Evolutionary conservation across 2,797 vertebrate genomes (phyloP).

Genomic region (Cynodonichthys magdalenae): DNA sequence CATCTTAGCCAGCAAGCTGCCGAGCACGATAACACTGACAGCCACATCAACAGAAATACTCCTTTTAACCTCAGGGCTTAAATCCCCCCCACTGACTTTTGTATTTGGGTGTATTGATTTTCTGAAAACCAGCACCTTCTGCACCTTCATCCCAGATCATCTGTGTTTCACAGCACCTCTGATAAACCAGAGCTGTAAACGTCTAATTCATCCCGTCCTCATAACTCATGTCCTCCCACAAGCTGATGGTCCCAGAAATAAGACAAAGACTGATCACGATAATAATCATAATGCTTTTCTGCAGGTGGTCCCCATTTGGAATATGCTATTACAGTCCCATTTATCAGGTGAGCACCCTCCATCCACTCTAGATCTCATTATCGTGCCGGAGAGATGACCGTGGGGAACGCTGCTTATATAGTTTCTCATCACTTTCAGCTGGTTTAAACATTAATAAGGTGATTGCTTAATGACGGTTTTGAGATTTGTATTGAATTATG

Average conservation of each 20-base stretch:
- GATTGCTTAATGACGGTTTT: conserved; percentile 57
- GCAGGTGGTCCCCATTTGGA: conserved; percentile 73
- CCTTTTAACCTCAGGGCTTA: conserved; percentile 3
- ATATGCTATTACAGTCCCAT: conserved; percentile 71
- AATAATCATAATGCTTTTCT: conserved; percentile 72
- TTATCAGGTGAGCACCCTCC: conserved; percentile 71
- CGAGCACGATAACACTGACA: conserved; percentile 17
- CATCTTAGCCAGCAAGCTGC: conserved; percentile 11
- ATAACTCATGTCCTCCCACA: conserved; percentile 74
- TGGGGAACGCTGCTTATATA: conserved; percentile 38
- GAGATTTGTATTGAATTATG: conserved; percentile 39
- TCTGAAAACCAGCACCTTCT: conserved; percentile 26
- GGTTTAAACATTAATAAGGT: conserved; percentile 54
- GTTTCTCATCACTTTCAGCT: conserved; percentile 48
- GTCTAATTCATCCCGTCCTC: conserved; percentile 49
- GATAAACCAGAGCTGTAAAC: conserved; percentile 57
- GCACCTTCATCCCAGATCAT: conserved; percentile 17
- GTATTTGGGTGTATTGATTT: conserved; percentile 38
- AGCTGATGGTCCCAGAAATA: conserved; percentile 60
- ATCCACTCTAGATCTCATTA: conserved; percentile 68
- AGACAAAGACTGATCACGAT: conserved; percentile 74
- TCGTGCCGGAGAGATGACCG: conserved; percentile 32
- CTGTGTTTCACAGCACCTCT: conserved; percentile 43
- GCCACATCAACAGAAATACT: conserved; percentile 22
- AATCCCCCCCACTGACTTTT: conserved; percentile 24